These are phyloP conservation scores for Psilopsiagon aurifrons DNA, from an alignment of 2,113 vertebrate species.

Conservation along the genomic window DNA sequence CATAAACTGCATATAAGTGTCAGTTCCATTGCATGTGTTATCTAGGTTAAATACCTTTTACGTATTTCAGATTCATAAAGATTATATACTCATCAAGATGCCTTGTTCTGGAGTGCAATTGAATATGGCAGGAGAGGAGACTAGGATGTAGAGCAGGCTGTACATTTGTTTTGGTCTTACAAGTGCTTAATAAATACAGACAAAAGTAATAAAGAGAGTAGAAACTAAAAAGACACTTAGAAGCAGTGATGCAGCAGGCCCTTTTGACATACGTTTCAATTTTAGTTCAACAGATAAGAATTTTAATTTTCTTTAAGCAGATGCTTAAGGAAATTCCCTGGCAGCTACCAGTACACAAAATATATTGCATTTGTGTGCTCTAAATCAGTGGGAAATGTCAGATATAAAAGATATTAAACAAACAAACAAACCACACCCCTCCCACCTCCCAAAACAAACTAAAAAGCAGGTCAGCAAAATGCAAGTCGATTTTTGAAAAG, in stretches of 20 bases:
- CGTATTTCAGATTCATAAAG: not conserved
- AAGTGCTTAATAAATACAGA: not conserved
- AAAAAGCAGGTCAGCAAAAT: not conserved
- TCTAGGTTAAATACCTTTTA: not conserved
- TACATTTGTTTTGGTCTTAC: not conserved
- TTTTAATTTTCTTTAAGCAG: not conserved
- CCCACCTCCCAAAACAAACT: not conserved
- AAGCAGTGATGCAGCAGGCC: not conserved
- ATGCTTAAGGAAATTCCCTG: not conserved
- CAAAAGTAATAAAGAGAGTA: not conserved
- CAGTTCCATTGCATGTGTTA: not conserved
- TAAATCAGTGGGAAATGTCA: not conserved
- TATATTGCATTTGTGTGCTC: not conserved
- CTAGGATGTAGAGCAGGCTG: not conserved
- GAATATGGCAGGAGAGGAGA: not conserved
- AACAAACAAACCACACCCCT: not conserved
- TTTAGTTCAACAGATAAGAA: not conserved
- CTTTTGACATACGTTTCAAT: not conserved
- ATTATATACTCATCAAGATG: not conserved
- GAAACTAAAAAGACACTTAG: not conserved
- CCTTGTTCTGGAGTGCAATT: not conserved
- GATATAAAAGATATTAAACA: not conserved
- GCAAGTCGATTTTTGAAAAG: not conserved
- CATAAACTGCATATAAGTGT: not conserved
- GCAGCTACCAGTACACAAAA: not conserved